phyloP scores from a whole-genome alignment of 2,113 vertebrate species.

The Lates calcarifer region DNA sequence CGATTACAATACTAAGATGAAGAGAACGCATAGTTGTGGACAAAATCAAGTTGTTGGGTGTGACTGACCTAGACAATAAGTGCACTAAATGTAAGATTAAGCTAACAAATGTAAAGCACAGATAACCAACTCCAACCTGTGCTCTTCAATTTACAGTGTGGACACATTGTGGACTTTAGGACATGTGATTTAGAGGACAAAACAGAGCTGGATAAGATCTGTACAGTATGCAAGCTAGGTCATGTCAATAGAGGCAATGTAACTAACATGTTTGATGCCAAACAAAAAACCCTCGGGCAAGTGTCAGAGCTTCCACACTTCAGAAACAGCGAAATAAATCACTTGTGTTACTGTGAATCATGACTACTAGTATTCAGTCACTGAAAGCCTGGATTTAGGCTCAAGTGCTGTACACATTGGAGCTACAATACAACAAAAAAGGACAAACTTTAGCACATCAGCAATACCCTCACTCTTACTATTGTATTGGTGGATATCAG shows the following conservation, averaged over 20 bases:
- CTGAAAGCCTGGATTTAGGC: constrained; percentile 4
- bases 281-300: neutral
- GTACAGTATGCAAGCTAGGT: neutral
- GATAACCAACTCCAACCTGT: neutral
- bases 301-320: neutral
- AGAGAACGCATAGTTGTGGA: neutral
- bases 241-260: neutral
- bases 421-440: constrained; percentile 2
- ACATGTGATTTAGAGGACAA: neutral
- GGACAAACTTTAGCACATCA: no score
- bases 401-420: neutral
- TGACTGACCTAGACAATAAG: neutral
- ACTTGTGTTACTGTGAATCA: neutral
- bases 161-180: neutral
- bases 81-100: neutral
- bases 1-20: neutral
- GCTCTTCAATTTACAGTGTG: neutral
- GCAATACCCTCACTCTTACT: neutral
- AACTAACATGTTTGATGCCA: neutral
- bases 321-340: neutral
- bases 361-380: constrained; percentile 17
- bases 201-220: neutral
- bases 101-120: neutral
- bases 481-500: no score
- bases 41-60: neutral